These are phyloP conservation scores for Sturmia bella DNA, from an alignment of 2,888 invertebrate genomes.

Conservation along the genomic window DNA sequence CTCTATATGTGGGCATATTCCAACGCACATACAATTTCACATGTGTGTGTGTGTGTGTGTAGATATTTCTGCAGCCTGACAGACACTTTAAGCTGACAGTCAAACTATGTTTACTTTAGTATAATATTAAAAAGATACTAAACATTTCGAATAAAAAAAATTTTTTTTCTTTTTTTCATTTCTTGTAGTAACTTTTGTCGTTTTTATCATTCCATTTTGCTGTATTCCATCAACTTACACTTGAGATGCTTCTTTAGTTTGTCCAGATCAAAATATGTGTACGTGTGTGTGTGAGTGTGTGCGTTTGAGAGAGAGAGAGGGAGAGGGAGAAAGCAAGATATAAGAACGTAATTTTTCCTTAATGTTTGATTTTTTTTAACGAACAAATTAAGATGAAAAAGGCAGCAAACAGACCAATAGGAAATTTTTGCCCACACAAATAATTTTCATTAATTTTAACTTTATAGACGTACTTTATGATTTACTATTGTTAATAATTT, in stretches of 20 bases:
- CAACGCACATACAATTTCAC: slow-evolving; percentile 8
- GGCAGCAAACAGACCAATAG: neutral
- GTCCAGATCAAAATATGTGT: no score
- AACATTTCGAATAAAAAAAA: neutral
- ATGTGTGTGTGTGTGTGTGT: no score
- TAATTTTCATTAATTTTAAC: neutral
- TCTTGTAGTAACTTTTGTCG: neutral
- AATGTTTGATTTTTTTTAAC: slow-evolving; percentile 29
- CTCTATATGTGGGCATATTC: neutral
- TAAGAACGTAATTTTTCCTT: slow-evolving; percentile 32
- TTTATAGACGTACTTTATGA: no score
- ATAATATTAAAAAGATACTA: slow-evolving; percentile 51
- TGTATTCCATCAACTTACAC: slow-evolving; percentile 45
- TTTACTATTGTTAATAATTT: no score
- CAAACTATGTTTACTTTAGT: slow-evolving; percentile 56
- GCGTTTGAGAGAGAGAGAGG: neutral
- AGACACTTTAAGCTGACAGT: slow-evolving; percentile 17
- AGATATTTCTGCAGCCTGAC: slow-evolving; percentile 12
- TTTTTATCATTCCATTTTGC: slow-evolving; percentile 33
- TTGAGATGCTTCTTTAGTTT: slow-evolving; percentile 43
- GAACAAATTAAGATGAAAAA: slow-evolving; percentile 35
- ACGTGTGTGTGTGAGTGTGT: no score
- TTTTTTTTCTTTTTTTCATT: neutral
- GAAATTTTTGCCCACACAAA: neutral
- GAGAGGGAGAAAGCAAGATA: neutral